A percentile compares a stretch with the other conserved stretches of the same genome.
phyloP scores from a whole-genome alignment of 2,888 invertebrate genomes.

The Pterobdella sp. region DNA sequence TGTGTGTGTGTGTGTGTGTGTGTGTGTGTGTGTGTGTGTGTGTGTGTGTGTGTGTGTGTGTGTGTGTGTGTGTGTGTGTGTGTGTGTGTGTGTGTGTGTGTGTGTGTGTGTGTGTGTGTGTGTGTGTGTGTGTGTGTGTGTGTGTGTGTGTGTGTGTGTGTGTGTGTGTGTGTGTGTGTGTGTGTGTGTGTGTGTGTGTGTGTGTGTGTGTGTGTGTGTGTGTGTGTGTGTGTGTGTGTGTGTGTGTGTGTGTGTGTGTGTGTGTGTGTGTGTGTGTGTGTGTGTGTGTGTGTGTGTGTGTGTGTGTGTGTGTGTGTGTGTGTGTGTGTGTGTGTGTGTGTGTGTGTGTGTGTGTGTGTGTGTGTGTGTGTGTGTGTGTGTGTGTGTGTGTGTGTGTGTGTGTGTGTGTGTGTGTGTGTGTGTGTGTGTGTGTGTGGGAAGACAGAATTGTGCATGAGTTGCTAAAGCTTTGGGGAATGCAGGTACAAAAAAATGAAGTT shows the following conservation, averaged over 20 bases:
- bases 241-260: slow-evolving; percentile 11
- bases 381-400: slow-evolving; percentile 33
- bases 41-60: slow-evolving; percentile 31
- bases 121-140: slow-evolving; percentile 32
- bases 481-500: too few relatives aligned
- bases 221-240: slow-evolving; percentile 1
- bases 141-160: slow-evolving; percentile 30
- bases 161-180: slow-evolving; percentile 14
- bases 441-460: too few relatives aligned
- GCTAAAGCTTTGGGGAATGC: too few relatives aligned
- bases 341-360: slow-evolving; percentile 32
- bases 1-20: slow-evolving; percentile 25
- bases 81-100: slow-evolving; percentile 32
- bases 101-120: slow-evolving; percentile 32
- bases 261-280: slow-evolving; percentile 10
- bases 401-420: slow-evolving; percentile 31
- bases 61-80: slow-evolving; percentile 31
- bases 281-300: slow-evolving; percentile 21
- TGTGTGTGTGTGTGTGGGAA: slow-evolving; percentile 22
- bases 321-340: slow-evolving; percentile 31
- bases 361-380: slow-evolving; percentile 32
- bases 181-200: slow-evolving; percentile 1
- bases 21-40: slow-evolving; percentile 27
- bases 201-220: slow-evolving; percentile 1
- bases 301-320: slow-evolving; percentile 28